phyloP scores from a whole-genome alignment of 2,113 vertebrate species.

The Ancistrus triradiatus region DNA sequence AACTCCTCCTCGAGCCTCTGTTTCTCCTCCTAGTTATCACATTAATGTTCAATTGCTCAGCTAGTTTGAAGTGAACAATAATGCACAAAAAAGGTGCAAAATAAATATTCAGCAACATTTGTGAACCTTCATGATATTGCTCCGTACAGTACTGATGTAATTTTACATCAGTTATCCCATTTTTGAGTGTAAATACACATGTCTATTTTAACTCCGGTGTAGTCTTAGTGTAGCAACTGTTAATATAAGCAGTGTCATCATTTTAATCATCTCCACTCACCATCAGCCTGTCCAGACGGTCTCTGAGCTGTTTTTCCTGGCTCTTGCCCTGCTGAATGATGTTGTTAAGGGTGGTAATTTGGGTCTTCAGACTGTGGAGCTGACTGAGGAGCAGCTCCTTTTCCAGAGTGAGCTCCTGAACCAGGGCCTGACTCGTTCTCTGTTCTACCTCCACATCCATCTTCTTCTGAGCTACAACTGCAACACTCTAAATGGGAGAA shows the following conservation, averaged over 20 bases:
- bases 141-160: too few species aligned
- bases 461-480: constrained; percentile 50
- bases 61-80: too few species aligned
- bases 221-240: too few species aligned
- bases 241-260: not conserved
- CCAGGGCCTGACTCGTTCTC: constrained; percentile 38
- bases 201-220: too few species aligned
- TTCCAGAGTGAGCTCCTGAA: constrained; percentile 58
- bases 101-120: too few species aligned
- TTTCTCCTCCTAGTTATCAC: constrained; percentile 79
- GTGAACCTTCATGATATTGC: too few species aligned
- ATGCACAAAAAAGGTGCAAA: too few species aligned
- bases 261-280: constrained; percentile 37
- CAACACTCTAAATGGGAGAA: constrained; percentile 47
- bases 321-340: constrained; percentile 53
- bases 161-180: too few species aligned
- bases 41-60: too few species aligned
- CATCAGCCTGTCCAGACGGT: constrained; percentile 60
- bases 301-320: constrained; percentile 58
- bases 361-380: constrained; percentile 55
- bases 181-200: too few species aligned
- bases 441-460: constrained; percentile 52
- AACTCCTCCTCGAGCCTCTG: constrained; percentile 71
- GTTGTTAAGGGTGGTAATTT: constrained; percentile 59
- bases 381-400: constrained; percentile 58